phyloP scores from a whole-genome alignment of 2,888 invertebrate genomes.

The Tyria jacobaeae region DNA sequence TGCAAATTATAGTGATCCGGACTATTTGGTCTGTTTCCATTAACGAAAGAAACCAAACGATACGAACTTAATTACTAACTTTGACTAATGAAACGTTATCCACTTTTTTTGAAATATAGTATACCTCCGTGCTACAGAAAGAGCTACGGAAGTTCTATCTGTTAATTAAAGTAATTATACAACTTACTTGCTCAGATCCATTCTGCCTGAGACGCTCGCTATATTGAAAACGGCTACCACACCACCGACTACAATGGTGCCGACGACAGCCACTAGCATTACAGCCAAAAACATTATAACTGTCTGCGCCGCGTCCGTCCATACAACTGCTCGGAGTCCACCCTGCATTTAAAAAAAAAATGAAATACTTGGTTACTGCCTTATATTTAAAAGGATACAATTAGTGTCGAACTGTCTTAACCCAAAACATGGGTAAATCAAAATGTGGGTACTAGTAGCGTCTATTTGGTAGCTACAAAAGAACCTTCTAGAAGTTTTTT shows the following conservation, averaged over 20 bases:
- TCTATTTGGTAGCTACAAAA: too few species aligned
- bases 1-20: too few species aligned
- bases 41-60: too few species aligned
- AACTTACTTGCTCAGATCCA: conserved; percentile 87
- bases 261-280: conserved; percentile 88
- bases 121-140: too few species aligned
- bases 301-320: conserved; percentile 92
- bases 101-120: too few species aligned
- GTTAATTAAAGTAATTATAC: not conserved
- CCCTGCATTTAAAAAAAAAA: conserved; percentile 78
- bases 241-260: conserved; percentile 88
- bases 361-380: conserved; percentile 13
- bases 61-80: too few species aligned
- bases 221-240: conserved; percentile 79
- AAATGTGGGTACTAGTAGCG: too few species aligned
- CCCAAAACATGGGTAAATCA: too few species aligned
- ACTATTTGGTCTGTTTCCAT: too few species aligned
- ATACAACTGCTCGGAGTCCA: conserved; percentile 91
- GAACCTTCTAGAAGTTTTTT: too few species aligned
- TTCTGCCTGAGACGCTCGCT: conserved; percentile 84
- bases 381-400: not conserved
- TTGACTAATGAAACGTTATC: too few species aligned
- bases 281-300: conserved; percentile 90
- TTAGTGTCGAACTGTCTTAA: too few species aligned
- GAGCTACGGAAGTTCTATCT: not conserved